Evolutionary conservation across 1,140 invertebrate genomes (phyloP).

Genomic region (Zaprionus vittiger): DNA sequence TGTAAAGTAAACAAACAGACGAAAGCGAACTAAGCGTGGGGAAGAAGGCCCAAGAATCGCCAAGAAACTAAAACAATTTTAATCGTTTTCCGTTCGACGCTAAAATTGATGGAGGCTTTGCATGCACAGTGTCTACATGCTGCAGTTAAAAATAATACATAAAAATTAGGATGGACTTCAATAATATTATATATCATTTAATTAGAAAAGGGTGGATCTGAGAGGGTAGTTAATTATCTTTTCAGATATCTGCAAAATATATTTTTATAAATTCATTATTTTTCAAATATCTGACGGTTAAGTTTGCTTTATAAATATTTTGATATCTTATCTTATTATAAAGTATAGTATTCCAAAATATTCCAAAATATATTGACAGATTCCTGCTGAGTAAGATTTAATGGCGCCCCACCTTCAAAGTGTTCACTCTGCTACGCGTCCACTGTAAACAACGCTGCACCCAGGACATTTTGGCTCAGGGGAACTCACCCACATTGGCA

Average conservation of each 20-base stretch:
- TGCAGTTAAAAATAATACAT: background rate
- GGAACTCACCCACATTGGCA: slow-evolving; percentile 27
- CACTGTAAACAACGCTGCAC: slow-evolving; percentile 23
- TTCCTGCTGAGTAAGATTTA: background rate
- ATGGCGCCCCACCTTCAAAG: background rate
- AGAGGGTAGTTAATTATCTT: background rate
- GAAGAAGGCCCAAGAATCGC: slow-evolving; percentile 40
- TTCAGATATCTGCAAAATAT: background rate
- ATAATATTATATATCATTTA: background rate
- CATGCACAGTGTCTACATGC: slow-evolving; percentile 38
- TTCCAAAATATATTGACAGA: background rate
- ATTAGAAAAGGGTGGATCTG: background rate
- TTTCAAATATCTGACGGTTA: no score
- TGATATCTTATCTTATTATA: no score
- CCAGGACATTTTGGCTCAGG: slow-evolving; percentile 42
- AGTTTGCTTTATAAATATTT: no score
- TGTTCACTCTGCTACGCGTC: no score
- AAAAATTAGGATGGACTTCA: background rate
- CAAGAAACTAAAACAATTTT: slow-evolving; percentile 67
- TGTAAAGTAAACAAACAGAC: slow-evolving; percentile 66
- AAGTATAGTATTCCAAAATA: no score
- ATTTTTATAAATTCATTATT: no score
- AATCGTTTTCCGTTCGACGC: slow-evolving; percentile 55
- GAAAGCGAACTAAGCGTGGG: slow-evolving; percentile 20
- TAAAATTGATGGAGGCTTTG: slow-evolving; percentile 53